phyloP scores from a whole-genome alignment of 2,888 invertebrate genomes.

The Urechis unicinctus region DNA sequence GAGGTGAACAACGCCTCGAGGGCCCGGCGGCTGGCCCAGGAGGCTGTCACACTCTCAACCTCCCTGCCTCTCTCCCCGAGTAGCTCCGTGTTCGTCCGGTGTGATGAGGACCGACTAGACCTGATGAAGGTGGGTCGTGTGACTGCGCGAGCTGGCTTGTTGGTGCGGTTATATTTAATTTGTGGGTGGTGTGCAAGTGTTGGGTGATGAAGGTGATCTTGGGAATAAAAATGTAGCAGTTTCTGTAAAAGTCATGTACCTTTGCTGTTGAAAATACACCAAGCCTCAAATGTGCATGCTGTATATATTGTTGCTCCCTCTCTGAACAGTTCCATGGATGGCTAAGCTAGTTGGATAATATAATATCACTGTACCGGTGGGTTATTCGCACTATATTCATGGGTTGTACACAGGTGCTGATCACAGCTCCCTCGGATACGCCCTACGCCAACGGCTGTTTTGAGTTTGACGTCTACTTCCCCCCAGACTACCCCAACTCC shows the following conservation, averaged over 20 bases:
- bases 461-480: constrained; percentile 53
- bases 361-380: too few relatives aligned
- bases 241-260: too few relatives aligned
- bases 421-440: constrained; percentile 73
- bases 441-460: constrained; percentile 52
- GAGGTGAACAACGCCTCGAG: constrained; percentile 78
- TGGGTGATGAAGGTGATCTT: too few relatives aligned
- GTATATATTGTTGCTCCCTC: too few relatives aligned
- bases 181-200: too few relatives aligned
- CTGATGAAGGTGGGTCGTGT: constrained; percentile 73
- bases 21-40: constrained; percentile 87
- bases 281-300: too few relatives aligned
- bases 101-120: constrained; percentile 87
- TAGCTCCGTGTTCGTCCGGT: constrained; percentile 90
- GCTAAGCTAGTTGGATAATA: too few relatives aligned
- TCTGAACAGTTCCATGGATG: too few relatives aligned
- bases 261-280: too few relatives aligned
- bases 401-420: constrained; percentile 82
- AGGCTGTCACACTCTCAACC: constrained; percentile 86
- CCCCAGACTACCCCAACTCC: constrained; percentile 50
- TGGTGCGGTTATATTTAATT: too few relatives aligned
- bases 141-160: neutral
- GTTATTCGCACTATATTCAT: too few relatives aligned
- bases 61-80: constrained; percentile 86
- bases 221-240: neutral